Conservation (phyloP, 2,113 vertebrate species). For the Circaetus cinerascens region DNA sequence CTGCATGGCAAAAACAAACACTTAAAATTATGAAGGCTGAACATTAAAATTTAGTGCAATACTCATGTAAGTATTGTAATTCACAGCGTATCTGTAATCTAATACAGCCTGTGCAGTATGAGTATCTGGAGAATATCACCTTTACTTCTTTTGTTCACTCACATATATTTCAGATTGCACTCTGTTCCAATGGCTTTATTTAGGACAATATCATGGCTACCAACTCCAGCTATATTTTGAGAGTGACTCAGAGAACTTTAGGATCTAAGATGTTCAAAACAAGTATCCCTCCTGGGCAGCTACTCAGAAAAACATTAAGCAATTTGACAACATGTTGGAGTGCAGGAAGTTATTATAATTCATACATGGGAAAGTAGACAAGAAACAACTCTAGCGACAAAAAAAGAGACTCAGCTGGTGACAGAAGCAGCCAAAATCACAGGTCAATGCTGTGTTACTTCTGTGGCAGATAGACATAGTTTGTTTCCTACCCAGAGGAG, state of each 20-base stretch:
- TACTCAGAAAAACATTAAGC: background rate
- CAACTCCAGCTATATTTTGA: background rate
- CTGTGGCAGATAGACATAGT: background rate
- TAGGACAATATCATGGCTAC: background rate
- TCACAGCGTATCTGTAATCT: background rate
- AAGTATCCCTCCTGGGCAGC: background rate
- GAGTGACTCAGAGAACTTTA: background rate
- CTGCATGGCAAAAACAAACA: background rate
- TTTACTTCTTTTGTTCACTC: background rate
- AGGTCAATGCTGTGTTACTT: background rate
- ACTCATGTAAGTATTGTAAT: background rate
- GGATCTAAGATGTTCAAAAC: background rate
- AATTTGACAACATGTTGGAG: background rate
- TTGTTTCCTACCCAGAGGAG: background rate
- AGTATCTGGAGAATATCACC: background rate
- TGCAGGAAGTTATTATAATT: background rate
- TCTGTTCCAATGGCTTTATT: background rate
- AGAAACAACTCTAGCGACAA: background rate
- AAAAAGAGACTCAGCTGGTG: background rate
- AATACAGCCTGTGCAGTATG: background rate
- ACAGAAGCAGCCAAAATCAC: background rate
- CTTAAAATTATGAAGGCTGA: background rate
- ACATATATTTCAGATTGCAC: background rate
- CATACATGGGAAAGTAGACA: background rate
- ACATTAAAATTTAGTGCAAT: background rate